Evolutionary conservation across 1,140 invertebrate species (phyloP).

Genomic region (Drosophila kohkoa): DNA sequence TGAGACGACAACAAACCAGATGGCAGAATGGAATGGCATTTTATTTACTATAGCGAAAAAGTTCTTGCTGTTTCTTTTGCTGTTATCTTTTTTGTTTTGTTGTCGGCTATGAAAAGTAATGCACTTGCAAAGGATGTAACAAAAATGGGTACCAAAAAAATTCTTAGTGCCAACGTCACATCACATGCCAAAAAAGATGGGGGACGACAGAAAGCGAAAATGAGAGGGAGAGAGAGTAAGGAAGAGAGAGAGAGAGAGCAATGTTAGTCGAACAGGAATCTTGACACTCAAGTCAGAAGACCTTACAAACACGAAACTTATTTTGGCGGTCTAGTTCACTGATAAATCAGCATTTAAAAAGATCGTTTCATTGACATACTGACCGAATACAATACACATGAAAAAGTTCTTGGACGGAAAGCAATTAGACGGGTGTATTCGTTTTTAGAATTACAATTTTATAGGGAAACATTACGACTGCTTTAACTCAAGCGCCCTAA

Average conservation of each 20-base stretch:
- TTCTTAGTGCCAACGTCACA: constrained; percentile 30
- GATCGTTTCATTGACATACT: too few species aligned
- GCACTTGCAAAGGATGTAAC: constrained; percentile 63
- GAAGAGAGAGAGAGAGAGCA: background rate
- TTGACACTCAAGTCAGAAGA: too few species aligned
- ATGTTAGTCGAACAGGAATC: background rate
- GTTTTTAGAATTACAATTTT: too few species aligned
- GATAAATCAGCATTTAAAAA: too few species aligned
- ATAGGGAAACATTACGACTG: too few species aligned
- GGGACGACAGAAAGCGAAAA: too few species aligned
- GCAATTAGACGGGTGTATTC: too few species aligned
- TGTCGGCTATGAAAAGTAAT: constrained; percentile 64
- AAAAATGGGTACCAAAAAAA: constrained; percentile 50
- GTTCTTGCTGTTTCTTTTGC: constrained; percentile 56
- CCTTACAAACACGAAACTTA: too few species aligned
- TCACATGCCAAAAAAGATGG: constrained; percentile 41
- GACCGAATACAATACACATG: too few species aligned
- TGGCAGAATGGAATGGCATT: constrained; percentile 72
- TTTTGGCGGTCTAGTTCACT: too few species aligned
- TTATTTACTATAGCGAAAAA: constrained; percentile 60
- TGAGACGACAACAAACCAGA: constrained; percentile 64
- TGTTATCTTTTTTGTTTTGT: constrained; percentile 24
- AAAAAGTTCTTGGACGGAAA: too few species aligned
- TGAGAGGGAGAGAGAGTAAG: background rate
- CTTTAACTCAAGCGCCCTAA: too few species aligned